These are phyloP conservation scores for Oreochromis grahami DNA, from an alignment of 2,797 vertebrate species.

Conservation along the genomic window DNA sequence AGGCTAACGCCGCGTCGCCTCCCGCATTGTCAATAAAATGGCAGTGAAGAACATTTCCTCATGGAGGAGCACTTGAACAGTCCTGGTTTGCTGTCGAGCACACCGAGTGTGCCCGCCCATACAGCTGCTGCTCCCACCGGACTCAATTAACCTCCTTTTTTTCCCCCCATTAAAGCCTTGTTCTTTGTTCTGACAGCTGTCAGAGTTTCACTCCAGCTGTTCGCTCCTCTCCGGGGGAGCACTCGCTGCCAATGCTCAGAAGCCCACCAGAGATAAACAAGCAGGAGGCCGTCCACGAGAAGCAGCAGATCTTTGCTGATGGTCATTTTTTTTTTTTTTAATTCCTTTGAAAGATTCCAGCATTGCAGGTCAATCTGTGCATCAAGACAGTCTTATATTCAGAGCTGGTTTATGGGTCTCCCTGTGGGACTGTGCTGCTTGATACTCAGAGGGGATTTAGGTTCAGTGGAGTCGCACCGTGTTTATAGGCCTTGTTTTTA, in stretches of 20 bases:
- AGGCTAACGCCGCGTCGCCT: neutral
- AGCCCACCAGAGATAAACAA: neutral
- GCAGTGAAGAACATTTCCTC: constrained; percentile 32
- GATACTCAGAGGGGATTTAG: rapidly evolving
- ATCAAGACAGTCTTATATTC: neutral
- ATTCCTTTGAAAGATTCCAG: neutral
- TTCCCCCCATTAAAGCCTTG: neutral
- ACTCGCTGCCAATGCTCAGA: rapidly evolving
- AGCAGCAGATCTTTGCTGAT: neutral
- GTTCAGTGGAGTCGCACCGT: neutral
- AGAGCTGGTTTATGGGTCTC: neutral
- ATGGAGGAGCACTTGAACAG: neutral
- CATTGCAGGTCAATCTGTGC: neutral
- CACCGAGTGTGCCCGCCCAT: rapidly evolving
- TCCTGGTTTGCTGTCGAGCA: neutral
- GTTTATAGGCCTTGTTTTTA: neutral
- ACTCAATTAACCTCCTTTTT: neutral
- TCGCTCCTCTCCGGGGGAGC: neutral
- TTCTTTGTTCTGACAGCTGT: neutral
- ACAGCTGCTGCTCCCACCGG: neutral
- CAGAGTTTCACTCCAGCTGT: neutral
- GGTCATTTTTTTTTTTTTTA: neutral
- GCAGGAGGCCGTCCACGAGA: neutral
- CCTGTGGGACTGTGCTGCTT: neutral
- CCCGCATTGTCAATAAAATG: neutral